Conservation (phyloP, 2,113 vertebrate species). For the Pterophyllum scalare region DNA sequence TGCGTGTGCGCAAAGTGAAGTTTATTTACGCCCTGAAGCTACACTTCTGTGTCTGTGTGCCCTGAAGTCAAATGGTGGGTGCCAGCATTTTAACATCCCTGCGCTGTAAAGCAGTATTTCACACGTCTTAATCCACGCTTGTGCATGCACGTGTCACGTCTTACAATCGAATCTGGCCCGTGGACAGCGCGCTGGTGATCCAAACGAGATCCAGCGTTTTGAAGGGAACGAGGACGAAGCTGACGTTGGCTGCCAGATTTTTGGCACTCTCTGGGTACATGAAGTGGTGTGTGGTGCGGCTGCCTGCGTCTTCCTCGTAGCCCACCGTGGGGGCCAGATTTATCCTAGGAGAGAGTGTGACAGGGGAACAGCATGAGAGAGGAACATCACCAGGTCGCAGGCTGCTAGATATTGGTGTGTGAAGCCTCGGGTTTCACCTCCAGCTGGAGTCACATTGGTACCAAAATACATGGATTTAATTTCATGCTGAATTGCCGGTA, state of each 20-base stretch:
- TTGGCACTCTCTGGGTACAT: constrained; percentile 99
- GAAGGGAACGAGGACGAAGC: constrained; percentile 97
- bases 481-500: background rate
- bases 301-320: constrained; percentile 93
- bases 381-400: background rate
- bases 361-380: background rate
- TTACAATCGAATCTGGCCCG: constrained; percentile 97
- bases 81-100: background rate
- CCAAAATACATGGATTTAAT: background rate
- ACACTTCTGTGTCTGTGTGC: background rate
- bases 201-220: constrained; percentile 97
- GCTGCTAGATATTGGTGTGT: background rate
- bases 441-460: background rate
- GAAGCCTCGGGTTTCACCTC: background rate
- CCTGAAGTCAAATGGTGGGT: background rate
- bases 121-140: constrained; percentile 19
- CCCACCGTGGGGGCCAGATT: constrained; percentile 97
- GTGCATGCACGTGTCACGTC: constrained; percentile 44
- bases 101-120: background rate
- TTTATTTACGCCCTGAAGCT: background rate
- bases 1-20: background rate
- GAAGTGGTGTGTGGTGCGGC: constrained; percentile 96
- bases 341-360: constrained; percentile 81
- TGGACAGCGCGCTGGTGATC: constrained; percentile 97
- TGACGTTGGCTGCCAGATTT: constrained; percentile 94